Evolutionary conservation across 2,113 vertebrate genomes (phyloP).

Genomic region (Strix aluco): DNA sequence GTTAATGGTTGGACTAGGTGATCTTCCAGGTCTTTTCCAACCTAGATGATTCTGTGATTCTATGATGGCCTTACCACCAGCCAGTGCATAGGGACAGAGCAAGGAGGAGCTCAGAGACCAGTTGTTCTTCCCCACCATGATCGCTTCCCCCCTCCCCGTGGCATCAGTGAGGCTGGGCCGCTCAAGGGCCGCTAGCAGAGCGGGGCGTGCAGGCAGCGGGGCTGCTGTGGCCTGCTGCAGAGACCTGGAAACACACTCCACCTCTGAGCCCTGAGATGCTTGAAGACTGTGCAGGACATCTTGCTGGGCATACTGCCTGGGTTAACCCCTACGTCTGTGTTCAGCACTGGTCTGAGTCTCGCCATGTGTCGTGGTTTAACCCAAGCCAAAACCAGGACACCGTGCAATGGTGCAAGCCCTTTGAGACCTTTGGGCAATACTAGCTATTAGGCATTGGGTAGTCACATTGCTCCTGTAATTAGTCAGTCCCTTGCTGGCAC

Average conservation of each 20-base stretch:
- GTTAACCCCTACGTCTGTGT: rapidly evolving
- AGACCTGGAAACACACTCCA: not conserved
- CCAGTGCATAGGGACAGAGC: not conserved
- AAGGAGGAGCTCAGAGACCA: not conserved
- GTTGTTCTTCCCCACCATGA: not conserved
- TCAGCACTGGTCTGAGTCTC: not conserved
- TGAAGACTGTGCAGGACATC: not conserved
- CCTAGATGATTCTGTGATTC: no score
- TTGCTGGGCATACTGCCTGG: not conserved
- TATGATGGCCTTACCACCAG: not conserved
- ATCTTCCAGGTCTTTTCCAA: no score
- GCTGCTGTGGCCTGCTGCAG: not conserved
- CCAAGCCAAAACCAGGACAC: no score
- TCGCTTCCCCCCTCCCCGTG: rapidly evolving
- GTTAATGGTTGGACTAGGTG: no score
- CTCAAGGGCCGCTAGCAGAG: not conserved
- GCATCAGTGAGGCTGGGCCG: not conserved
- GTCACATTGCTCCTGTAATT: not conserved
- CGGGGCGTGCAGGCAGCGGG: rapidly evolving
- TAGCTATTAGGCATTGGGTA: rapidly evolving
- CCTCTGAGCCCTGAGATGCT: not conserved
- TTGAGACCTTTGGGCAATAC: not conserved
- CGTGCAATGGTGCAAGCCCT: not conserved
- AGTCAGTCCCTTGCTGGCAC: not conserved
- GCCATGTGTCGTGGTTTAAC: no score